phyloP scores from a whole-genome alignment of 2,113 vertebrate species.

The Saguinus midas region DNA sequence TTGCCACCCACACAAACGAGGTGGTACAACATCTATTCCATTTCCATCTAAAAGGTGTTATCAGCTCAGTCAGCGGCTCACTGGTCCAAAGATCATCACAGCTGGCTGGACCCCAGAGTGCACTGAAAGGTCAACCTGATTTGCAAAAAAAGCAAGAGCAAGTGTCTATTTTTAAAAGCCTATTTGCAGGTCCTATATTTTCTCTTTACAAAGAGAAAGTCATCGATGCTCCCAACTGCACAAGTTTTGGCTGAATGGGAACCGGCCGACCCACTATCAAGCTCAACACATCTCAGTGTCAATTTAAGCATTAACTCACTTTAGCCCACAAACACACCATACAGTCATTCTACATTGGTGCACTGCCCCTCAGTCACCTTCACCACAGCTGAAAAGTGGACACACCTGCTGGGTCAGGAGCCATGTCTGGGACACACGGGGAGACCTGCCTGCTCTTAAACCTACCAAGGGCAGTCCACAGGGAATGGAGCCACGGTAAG shows the following conservation, averaged over 20 bases:
- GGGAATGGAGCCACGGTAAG: background rate
- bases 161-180: background rate
- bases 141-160: background rate
- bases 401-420: rapidly evolving
- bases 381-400: background rate
- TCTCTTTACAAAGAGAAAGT: background rate
- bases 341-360: background rate
- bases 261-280: background rate
- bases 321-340: background rate
- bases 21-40: background rate
- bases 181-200: background rate
- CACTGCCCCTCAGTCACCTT: background rate
- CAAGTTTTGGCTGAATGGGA: background rate
- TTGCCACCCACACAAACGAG: background rate
- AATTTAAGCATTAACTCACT: background rate
- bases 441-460: background rate
- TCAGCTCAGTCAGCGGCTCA: background rate
- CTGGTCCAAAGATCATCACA: rapidly evolving
- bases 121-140: background rate
- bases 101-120: background rate
- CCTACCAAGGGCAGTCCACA: background rate
- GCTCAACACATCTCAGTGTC: background rate
- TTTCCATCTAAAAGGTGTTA: background rate
- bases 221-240: background rate
- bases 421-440: rapidly evolving